These are phyloP conservation scores for Lumbricus terrestris DNA, from an alignment of 2,888 invertebrate species.

Conservation along the genomic window DNA sequence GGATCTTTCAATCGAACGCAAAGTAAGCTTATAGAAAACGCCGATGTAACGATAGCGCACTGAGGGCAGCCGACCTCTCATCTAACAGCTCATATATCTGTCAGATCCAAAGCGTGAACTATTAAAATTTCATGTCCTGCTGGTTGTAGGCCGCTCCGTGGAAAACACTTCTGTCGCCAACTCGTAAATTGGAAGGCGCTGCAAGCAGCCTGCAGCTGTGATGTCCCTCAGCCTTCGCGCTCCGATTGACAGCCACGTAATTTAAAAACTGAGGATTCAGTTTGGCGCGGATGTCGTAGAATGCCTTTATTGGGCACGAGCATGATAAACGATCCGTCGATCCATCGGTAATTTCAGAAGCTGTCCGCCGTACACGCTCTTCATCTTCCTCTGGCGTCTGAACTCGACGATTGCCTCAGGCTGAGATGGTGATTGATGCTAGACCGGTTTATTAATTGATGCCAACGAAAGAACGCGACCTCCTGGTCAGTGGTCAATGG, in stretches of 20 bases:
- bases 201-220: too few species aligned
- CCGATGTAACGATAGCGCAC: too few species aligned
- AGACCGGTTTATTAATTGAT: background rate
- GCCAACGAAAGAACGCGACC: background rate
- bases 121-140: background rate
- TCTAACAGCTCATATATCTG: background rate
- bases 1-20: too few species aligned
- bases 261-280: background rate
- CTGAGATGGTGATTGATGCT: background rate
- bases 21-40: too few species aligned
- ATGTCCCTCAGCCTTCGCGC: too few species aligned
- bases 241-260: background rate
- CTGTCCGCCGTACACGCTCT: background rate
- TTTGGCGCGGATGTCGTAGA: background rate
- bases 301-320: background rate
- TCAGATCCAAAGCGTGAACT: background rate
- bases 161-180: background rate
- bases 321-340: background rate
- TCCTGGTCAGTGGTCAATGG: too few species aligned
- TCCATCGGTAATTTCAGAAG: background rate
- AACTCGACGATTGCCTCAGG: background rate
- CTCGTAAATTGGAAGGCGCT: background rate
- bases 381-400: background rate
- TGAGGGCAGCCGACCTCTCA: too few species aligned
- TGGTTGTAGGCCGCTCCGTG: background rate